phyloP scores from a whole-genome alignment of 2,113 vertebrate species.

The Hucho hucho region DNA sequence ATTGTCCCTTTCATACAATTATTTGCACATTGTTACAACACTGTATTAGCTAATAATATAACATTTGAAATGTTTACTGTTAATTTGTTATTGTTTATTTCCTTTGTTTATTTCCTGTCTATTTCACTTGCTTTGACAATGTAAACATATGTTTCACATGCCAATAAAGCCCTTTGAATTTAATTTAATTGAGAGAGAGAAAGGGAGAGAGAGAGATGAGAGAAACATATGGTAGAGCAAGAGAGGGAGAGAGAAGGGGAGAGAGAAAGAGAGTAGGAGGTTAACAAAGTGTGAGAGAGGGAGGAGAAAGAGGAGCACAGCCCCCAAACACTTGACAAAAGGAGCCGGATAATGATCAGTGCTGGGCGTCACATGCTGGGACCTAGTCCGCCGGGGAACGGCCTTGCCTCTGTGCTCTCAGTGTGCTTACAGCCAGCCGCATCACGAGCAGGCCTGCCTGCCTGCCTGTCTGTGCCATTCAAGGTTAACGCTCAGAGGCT shows the following conservation, averaged over 20 bases:
- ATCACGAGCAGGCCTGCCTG: conserved; percentile 1
- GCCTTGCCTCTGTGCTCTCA: conserved; percentile 4
- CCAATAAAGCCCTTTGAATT: too few relatives aligned
- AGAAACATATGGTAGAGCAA: not conserved
- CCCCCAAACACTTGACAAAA: conserved; percentile 18
- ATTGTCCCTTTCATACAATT: too few relatives aligned
- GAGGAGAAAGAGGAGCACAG: not conserved
- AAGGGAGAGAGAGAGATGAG: not conserved
- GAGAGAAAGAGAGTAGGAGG: not conserved
- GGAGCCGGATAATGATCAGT: conserved; percentile 40
- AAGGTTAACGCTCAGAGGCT: conserved; percentile 6
- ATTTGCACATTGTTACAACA: too few relatives aligned
- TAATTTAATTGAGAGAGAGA: not conserved
- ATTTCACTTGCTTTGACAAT: too few relatives aligned
- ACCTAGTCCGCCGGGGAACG: not conserved
- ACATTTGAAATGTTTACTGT: too few relatives aligned
- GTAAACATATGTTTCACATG: too few relatives aligned
- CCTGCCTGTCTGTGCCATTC: not conserved
- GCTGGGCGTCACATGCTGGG: conserved; percentile 19
- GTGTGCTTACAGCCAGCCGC: conserved; percentile 5
- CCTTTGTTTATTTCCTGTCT: too few relatives aligned
- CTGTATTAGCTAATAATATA: too few relatives aligned
- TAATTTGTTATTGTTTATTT: too few relatives aligned
- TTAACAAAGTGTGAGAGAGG: not conserved
- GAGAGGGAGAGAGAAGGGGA: not conserved